Percentiles rank a stretch among this genome's conserved stretches.
These are phyloP conservation scores for Ibidorhyncha struthersii DNA, from an alignment of 2,113 vertebrate genomes.

Conservation along the genomic window DNA sequence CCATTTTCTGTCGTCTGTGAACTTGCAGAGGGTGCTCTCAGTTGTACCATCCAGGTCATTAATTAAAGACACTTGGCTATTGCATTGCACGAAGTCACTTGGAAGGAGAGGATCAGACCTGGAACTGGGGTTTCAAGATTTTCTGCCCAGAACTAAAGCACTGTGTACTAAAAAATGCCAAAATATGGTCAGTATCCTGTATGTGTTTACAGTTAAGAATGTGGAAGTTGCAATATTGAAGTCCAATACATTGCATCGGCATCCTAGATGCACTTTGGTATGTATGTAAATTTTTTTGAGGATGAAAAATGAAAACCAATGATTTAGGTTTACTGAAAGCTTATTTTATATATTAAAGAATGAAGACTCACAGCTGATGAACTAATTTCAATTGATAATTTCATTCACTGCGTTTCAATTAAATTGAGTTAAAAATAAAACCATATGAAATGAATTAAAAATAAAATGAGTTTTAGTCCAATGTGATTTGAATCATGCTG, in stretches of 20 bases:
- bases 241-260: not conserved
- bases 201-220: not conserved
- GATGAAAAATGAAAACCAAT: not conserved
- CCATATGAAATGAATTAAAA: constrained; percentile 45
- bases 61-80: not conserved
- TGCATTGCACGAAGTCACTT: not conserved
- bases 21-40: not conserved
- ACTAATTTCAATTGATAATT: constrained; percentile 58
- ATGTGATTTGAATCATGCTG: constrained; percentile 13
- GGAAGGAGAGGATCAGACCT: not conserved
- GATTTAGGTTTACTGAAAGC: constrained; percentile 8
- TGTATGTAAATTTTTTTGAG: not conserved
- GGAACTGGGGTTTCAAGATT: not conserved
- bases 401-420: constrained; percentile 40
- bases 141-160: not conserved
- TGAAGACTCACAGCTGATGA: constrained; percentile 33
- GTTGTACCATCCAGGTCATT: not conserved
- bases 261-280: not conserved
- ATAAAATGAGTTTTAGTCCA: constrained; percentile 28
- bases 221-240: not conserved
- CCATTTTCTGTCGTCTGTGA: not conserved
- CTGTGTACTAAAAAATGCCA: not conserved
- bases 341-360: constrained; percentile 17
- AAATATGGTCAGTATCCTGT: not conserved
- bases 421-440: constrained; percentile 55